phyloP scores from a whole-genome alignment of 2,113 vertebrate species.

The Lamprotornis superbus region DNA sequence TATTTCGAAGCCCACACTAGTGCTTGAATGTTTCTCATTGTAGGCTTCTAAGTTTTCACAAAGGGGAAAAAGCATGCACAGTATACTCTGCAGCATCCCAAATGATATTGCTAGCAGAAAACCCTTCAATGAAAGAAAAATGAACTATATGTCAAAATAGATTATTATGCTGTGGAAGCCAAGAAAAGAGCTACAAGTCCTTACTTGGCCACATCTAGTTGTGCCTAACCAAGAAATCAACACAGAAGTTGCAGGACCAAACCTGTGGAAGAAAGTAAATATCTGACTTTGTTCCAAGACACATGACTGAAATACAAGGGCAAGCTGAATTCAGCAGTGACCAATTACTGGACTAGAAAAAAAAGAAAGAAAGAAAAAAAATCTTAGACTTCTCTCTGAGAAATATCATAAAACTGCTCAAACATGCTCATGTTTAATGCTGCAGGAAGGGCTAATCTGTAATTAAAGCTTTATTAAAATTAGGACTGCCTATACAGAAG shows the following conservation, averaged over 20 bases:
- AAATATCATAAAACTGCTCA: neutral
- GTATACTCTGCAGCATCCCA: slow-evolving; percentile 27
- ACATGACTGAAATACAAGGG: neutral
- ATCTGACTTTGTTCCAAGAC: neutral
- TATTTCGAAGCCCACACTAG: neutral
- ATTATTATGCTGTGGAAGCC: slow-evolving; percentile 29
- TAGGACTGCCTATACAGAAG: neutral
- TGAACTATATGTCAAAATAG: slow-evolving; percentile 21
- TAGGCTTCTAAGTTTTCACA: slow-evolving; percentile 35
- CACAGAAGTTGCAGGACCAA: neutral
- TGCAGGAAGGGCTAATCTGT: neutral
- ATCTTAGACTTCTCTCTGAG: neutral
- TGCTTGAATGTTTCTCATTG: slow-evolving; percentile 4
- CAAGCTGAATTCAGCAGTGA: neutral
- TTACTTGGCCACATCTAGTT: neutral
- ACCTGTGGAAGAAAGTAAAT: neutral
- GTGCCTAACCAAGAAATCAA: neutral
- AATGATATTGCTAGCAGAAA: slow-evolving; percentile 31
- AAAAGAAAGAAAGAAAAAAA: neutral
- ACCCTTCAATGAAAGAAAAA: slow-evolving; percentile 11
- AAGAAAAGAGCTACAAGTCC: slow-evolving; percentile 31
- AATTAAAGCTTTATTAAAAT: slow-evolving; percentile 14
- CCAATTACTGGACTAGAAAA: neutral
- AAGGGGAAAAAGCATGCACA: neutral
- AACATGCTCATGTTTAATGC: neutral